A percentile compares a stretch with the other conserved stretches of the same genome.
These are phyloP conservation scores for Mirounga angustirostris DNA, from an alignment of 2,113 vertebrate species.

Conservation along the genomic window DNA sequence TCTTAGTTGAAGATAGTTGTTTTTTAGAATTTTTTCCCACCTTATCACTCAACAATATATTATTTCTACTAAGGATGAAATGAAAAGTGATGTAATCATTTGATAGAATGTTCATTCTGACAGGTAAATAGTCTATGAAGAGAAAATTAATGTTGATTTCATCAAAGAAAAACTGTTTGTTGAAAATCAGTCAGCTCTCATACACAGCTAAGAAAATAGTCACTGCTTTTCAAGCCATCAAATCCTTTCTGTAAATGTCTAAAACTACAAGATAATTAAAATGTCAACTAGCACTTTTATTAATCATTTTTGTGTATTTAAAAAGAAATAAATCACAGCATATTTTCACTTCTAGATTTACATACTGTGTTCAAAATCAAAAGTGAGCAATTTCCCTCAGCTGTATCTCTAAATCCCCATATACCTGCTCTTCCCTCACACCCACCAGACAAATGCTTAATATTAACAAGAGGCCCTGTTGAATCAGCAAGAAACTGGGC, in stretches of 20 bases:
- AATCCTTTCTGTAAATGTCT: constrained; percentile 42
- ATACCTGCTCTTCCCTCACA: background rate
- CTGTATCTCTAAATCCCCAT: background rate
- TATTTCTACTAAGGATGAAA: constrained; percentile 58
- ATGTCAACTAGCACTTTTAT: constrained; percentile 23
- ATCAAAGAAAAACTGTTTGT: constrained; percentile 60
- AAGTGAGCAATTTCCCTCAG: background rate
- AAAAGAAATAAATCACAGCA: background rate
- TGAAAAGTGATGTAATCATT: constrained; percentile 61
- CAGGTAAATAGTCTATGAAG: constrained; percentile 57
- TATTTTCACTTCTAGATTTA: background rate
- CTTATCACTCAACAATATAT: constrained; percentile 9
- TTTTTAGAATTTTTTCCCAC: background rate
- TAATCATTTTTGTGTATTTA: background rate
- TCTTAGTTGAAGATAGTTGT: background rate
- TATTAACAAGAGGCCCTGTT: background rate
- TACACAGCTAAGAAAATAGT: constrained; percentile 50
- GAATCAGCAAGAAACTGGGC: background rate
- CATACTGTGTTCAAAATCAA: background rate
- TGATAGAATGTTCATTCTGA: constrained; percentile 56
- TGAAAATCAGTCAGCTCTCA: constrained; percentile 52
- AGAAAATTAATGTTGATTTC: constrained; percentile 71
- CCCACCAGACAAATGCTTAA: background rate
- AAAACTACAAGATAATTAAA: constrained; percentile 58
- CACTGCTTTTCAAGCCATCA: constrained; percentile 38